Evolutionary conservation across 2,888 invertebrate species (phyloP).

Genomic region (Parnassius orleans): DNA sequence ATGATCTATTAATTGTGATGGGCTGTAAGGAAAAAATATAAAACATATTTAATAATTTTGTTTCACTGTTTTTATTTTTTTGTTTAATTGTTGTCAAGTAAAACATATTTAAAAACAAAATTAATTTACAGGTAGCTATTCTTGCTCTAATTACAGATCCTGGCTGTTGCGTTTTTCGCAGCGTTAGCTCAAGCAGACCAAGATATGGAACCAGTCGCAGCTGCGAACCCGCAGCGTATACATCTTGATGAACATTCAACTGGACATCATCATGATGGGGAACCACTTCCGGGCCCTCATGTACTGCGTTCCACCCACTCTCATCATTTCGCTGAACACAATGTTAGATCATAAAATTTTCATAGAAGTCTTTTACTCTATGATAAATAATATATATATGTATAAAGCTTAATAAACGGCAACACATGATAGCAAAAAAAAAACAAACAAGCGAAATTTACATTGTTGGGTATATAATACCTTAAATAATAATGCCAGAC

Average conservation of each 20-base stretch:
- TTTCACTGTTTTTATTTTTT: too few species aligned
- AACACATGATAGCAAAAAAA: too few species aligned
- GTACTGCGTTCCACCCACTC: conserved; percentile 19
- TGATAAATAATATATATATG: too few species aligned
- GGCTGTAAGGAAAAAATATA: too few species aligned
- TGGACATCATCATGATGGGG: conserved; percentile 13
- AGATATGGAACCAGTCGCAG: conserved; percentile 21
- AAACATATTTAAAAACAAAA: too few species aligned
- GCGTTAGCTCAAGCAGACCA: conserved; percentile 18
- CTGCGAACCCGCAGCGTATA: conserved; percentile 20
- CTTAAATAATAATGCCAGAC: too few species aligned
- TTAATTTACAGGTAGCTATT: not conserved
- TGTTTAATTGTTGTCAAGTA: too few species aligned
- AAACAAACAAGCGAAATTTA: too few species aligned
- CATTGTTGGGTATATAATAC: too few species aligned
- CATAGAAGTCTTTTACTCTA: not conserved
- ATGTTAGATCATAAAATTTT: conserved; percentile 7
- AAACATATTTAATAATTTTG: too few species aligned
- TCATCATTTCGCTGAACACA: conserved; percentile 11
- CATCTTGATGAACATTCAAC: conserved; percentile 9
- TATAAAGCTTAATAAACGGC: too few species aligned
- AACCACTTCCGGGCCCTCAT: conserved; percentile 21
- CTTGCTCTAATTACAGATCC: conserved; percentile 14
- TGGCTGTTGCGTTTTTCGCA: conserved; percentile 17
- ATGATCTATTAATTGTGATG: too few species aligned